Conservation (phyloP, 2,888 invertebrate genomes). For the Erpobdella octoculata region DNA sequence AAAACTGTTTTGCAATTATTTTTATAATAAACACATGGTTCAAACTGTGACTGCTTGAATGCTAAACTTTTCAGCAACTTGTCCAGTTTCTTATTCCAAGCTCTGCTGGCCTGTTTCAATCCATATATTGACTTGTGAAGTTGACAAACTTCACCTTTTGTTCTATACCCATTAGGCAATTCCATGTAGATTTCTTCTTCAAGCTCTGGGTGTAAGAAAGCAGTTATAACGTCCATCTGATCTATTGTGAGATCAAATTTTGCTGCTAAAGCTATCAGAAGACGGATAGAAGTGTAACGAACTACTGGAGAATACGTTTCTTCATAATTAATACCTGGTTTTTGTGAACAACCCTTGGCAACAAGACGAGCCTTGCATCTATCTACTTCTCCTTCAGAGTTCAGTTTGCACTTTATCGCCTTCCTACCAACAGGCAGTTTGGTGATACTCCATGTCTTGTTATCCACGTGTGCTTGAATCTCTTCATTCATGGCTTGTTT, state of each 20-base stretch:
- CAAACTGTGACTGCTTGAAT: not conserved
- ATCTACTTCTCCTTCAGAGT: no score
- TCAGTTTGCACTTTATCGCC: no score
- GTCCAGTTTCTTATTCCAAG: constrained; percentile 15
- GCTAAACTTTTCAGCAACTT: not conserved
- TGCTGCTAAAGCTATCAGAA: not conserved
- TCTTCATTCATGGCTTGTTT: no score
- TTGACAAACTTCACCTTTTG: not conserved
- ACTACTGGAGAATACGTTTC: constrained; percentile 2
- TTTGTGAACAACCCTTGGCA: not conserved
- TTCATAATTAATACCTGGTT: constrained; percentile 17
- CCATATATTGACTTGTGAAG: no score
- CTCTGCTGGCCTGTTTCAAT: constrained; percentile 6
- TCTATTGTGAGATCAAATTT: not conserved
- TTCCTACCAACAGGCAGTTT: no score
- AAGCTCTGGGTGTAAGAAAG: constrained; percentile 9
- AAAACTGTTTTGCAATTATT: not conserved
- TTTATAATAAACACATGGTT: not conserved
- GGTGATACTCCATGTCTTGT: no score
- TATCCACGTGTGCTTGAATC: no score
- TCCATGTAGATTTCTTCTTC: constrained; percentile 12
- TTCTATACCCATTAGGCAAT: not conserved
- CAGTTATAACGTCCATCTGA: constrained; percentile 12
- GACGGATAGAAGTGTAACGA: not conserved
- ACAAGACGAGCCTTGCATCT: no score